Base-by-base conservation (phyloP, 2,888 invertebrate genomes). In the Rugalucina vietnamica region DNA sequence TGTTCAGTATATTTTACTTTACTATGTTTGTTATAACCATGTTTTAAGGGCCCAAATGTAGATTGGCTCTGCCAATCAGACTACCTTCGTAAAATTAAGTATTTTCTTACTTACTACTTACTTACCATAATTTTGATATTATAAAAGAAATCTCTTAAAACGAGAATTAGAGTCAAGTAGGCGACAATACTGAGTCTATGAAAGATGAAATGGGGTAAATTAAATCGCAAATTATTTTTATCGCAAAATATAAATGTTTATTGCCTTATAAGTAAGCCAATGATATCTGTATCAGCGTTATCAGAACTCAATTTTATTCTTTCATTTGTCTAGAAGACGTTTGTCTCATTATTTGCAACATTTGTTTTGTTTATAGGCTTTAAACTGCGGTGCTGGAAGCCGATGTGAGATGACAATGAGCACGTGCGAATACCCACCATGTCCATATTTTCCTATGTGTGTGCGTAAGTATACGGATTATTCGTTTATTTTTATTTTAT, bases 351-450 rank as follows among this genome's bases (percentile, higher is more conserved):
- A 8, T 54, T 21, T 18, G 54, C 8, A 43, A 43, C 10, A 43
- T 18, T 18, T 54, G n/a, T 21, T 54, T 54, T 54, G 54, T 2
- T 80, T 86, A 21, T 82, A 90, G 90, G 78, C 88, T 84, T 70
- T 90, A 27, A 79, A 89, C 29, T 90, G 90, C 75, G 89, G 81
- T 8, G 72, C 70, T 1, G 89, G 88, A 2, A 79, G 84, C 76
- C 73, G 69, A 54, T 91, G 90, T 79, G 81, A 79, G 18, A 65
- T 90, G 54, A 75, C 76, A 43, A 54, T 81, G 32, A 88, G 89
- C 72, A 88, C 87, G 24, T 91, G 90, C 72, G 73, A 71, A 10
- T 90, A 90, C 71, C 88, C 90, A 12, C 90, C 90, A 1, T 91
- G 90, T 82, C 86, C 87, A 54, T 82, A 74, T 39, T 88, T 88